These are phyloP conservation scores for Drosophila melanica DNA, from an alignment of 1,140 invertebrate genomes.

Conservation along the genomic window DNA sequence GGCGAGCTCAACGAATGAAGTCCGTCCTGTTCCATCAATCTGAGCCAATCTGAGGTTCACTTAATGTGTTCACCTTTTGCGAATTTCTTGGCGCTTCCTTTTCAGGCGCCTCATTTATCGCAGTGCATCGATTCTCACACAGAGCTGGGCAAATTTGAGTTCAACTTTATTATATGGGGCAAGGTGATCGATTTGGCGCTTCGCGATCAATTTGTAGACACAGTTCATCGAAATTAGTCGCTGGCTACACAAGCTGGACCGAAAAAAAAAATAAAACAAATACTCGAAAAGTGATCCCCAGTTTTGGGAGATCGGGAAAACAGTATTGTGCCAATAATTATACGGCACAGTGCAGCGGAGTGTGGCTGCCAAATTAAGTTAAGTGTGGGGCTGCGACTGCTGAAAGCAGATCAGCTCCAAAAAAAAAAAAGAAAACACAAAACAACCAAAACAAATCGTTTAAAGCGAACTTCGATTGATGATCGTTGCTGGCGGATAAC, in stretches of 20 bases:
- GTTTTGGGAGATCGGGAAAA: conserved; percentile 7
- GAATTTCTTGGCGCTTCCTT: conserved; percentile 29
- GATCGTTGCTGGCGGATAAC: conserved; percentile 71
- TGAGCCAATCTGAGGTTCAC: conserved; percentile 7
- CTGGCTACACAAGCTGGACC: conserved; percentile 16
- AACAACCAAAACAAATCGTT: conserved; percentile 71
- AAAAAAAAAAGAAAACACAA: conserved; percentile 37
- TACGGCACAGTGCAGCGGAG: conserved; percentile 59
- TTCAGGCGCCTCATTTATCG: conserved; percentile 42
- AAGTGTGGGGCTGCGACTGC: conserved; percentile 78
- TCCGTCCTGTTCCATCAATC: conserved; percentile 1
- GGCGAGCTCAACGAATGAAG: background rate
- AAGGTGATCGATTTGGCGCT: conserved; percentile 84
- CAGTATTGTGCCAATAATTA: conserved; percentile 78
- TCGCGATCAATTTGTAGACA: conserved; percentile 83
- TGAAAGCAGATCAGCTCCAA: conserved; percentile 55
- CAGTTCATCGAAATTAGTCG: conserved; percentile 76
- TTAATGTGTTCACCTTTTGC: conserved; percentile 15
- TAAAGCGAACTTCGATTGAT: conserved; percentile 70
- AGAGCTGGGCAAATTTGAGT: conserved; percentile 36
- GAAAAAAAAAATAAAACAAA: conserved; percentile 49
- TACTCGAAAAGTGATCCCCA: conserved; percentile 56
- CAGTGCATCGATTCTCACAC: conserved; percentile 68
- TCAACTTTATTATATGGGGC: conserved; percentile 68
- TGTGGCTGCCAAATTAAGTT: conserved; percentile 83